Evolutionary conservation across 2,113 vertebrate genomes (phyloP).

Genomic region (Percina caprodes): DNA sequence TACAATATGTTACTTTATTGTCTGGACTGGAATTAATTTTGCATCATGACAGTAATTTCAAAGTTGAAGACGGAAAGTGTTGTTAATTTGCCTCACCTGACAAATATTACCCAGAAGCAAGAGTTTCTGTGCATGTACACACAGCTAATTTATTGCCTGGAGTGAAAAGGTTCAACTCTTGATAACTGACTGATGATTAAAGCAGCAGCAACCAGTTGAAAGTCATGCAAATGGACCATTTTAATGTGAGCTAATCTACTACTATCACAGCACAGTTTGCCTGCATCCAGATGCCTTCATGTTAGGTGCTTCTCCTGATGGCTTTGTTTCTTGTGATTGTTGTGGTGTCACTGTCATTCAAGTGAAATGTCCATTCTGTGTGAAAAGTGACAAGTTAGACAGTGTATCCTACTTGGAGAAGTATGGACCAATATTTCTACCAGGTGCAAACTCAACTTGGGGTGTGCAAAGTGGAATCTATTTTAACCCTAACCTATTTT

Average conservation of each 20-base stretch:
- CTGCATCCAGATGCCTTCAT: too few species aligned
- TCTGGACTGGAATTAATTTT: too few species aligned
- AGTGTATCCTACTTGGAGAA: too few species aligned
- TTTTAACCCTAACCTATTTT: too few species aligned
- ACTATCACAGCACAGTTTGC: conserved; percentile 12
- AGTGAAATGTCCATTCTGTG: too few species aligned
- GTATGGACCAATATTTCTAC: too few species aligned
- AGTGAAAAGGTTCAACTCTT: conserved; percentile 35
- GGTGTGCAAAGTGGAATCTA: too few species aligned
- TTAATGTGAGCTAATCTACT: conserved; percentile 24
- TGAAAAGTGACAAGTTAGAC: too few species aligned
- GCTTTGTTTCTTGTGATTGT: too few species aligned
- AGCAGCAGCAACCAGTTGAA: conserved; percentile 18
- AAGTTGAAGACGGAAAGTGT: background rate
- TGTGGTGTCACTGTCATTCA: too few species aligned
- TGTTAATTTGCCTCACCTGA: conserved; percentile 4
- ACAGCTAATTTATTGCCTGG: conserved; percentile 14
- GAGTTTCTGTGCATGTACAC: conserved; percentile 15
- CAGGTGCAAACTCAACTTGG: too few species aligned
- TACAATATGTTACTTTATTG: too few species aligned
- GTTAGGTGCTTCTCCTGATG: background rate
- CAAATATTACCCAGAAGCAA: conserved; percentile 6
- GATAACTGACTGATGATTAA: conserved; percentile 43
- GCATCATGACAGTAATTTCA: background rate
- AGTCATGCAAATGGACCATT: conserved; percentile 29